A percentile compares a stretch with the other conserved stretches of the same genome.
These are phyloP conservation scores for Chloroclystis v-ata DNA, from an alignment of 2,888 invertebrate genomes.

Conservation along the genomic window DNA sequence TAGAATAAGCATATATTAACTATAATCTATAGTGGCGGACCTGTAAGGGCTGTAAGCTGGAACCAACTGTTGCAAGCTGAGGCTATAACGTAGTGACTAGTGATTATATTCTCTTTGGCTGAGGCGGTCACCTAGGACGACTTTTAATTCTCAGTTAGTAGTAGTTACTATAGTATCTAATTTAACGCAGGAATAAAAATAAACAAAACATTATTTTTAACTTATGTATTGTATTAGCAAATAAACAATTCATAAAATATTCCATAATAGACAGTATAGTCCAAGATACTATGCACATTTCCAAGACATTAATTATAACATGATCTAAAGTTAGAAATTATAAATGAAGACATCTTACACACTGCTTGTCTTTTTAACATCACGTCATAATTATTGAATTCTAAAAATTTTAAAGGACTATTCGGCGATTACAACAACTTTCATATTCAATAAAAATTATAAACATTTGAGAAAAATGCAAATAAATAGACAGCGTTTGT, in stretches of 20 bases:
- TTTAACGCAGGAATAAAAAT: no score
- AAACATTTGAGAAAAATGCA: constrained; percentile 74
- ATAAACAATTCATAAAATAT: constrained; percentile 79
- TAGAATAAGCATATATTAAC: no score
- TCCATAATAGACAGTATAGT: constrained; percentile 68
- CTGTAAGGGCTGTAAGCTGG: no score
- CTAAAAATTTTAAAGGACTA: constrained; percentile 38
- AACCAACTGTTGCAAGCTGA: no score
- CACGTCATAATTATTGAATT: constrained; percentile 37
- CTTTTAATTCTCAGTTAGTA: no score
- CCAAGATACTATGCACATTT: constrained; percentile 54
- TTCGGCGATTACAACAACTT: constrained; percentile 64
- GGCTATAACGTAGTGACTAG: no score
- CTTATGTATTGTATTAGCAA: constrained; percentile 79
- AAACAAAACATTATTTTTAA: constrained; percentile 50
- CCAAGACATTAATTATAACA: constrained; percentile 45
- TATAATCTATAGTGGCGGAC: no score
- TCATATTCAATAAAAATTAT: constrained; percentile 60
- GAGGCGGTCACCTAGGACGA: no score
- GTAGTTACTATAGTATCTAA: no score
- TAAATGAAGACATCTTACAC: constrained; percentile 1
- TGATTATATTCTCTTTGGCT: no score
- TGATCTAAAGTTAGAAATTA: constrained; percentile 27
- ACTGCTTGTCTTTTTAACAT: constrained; percentile 18
- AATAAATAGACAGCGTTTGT: constrained; percentile 75